phyloP scores from a whole-genome alignment of 2,888 invertebrate species.

The Drosophila merina region DNA sequence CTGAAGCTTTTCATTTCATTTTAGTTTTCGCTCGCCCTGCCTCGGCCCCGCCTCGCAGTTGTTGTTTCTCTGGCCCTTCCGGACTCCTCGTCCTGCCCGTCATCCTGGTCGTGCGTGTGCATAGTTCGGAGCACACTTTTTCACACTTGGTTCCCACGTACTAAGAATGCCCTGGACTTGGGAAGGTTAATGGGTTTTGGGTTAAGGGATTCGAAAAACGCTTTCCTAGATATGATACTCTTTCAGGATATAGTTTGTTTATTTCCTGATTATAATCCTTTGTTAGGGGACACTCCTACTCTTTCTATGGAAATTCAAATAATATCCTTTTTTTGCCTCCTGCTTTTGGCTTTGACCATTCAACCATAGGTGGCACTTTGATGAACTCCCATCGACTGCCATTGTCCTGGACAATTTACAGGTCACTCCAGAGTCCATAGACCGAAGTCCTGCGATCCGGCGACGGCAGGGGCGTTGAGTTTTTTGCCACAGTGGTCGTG shows the following conservation, averaged over 20 bases:
- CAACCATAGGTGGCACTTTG: slow-evolving; percentile 36
- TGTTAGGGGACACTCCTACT: too few species aligned
- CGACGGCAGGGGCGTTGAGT: slow-evolving; percentile 57
- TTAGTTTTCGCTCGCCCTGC: slow-evolving; percentile 56
- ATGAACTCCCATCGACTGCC: slow-evolving; percentile 18
- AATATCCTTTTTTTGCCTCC: background rate
- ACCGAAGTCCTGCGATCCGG: slow-evolving; percentile 7
- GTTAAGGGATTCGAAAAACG: background rate
- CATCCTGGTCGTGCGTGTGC: slow-evolving; percentile 64
- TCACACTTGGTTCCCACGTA: slow-evolving; percentile 64
- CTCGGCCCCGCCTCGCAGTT: slow-evolving; percentile 45
- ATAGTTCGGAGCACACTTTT: slow-evolving; percentile 70
- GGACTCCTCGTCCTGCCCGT: slow-evolving; percentile 14
- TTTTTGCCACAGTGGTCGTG: slow-evolving; percentile 77
- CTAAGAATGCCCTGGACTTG: slow-evolving; percentile 14
- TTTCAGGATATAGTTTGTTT: too few species aligned
- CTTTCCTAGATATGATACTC: too few species aligned
- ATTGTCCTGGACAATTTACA: slow-evolving; percentile 26
- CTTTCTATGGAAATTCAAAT: too few species aligned
- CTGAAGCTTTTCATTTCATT: slow-evolving; percentile 77
- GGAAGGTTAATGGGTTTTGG: slow-evolving; percentile 8
- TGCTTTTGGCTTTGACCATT: slow-evolving; percentile 17
- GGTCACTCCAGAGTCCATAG: slow-evolving; percentile 41
- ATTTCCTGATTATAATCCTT: background rate
- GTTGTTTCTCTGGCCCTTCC: slow-evolving; percentile 24